These are phyloP conservation scores for Acanthosoma haemorrhoidale DNA, from an alignment of 2,888 invertebrate genomes.

Conservation along the genomic window DNA sequence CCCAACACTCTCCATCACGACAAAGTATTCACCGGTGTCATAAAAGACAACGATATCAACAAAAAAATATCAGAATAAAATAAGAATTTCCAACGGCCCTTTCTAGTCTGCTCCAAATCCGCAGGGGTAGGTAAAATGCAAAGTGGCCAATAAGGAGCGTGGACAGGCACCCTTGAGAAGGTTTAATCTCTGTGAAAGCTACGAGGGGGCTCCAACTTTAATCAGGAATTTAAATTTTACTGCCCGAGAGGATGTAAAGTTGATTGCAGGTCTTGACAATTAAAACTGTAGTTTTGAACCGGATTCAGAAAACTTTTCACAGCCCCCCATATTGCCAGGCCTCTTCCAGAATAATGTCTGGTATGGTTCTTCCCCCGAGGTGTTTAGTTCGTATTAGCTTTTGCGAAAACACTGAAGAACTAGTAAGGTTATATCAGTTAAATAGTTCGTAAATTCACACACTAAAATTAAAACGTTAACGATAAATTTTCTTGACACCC, in stretches of 20 bases:
- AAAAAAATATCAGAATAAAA: too few relatives aligned
- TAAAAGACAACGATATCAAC: too few relatives aligned
- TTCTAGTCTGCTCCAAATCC: neutral
- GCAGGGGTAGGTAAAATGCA: constrained; percentile 1
- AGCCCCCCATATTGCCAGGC: constrained; percentile 13
- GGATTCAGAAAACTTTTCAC: constrained; percentile 1
- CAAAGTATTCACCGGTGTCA: too few relatives aligned
- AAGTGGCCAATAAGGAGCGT: neutral
- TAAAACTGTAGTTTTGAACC: constrained; percentile 22
- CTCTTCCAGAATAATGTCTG: neutral
- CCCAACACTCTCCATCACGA: too few relatives aligned
- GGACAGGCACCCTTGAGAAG: constrained; percentile 6
- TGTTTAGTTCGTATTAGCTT: neutral
- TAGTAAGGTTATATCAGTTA: too few relatives aligned
- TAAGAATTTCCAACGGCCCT: neutral
- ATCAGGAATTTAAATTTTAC: constrained; percentile 26
- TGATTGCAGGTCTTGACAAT: constrained; percentile 24
- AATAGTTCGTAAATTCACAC: too few relatives aligned
- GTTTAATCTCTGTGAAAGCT: constrained; percentile 22
- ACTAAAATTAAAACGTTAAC: too few relatives aligned
- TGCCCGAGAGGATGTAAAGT: constrained; percentile 20
- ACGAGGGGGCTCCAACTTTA: constrained; percentile 19
- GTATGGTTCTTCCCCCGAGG: neutral
- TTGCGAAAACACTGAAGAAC: too few relatives aligned
- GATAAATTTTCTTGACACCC: too few relatives aligned